Base-by-base conservation (phyloP, 2,113 vertebrate species). In the Gorsachius goisagi region DNA sequence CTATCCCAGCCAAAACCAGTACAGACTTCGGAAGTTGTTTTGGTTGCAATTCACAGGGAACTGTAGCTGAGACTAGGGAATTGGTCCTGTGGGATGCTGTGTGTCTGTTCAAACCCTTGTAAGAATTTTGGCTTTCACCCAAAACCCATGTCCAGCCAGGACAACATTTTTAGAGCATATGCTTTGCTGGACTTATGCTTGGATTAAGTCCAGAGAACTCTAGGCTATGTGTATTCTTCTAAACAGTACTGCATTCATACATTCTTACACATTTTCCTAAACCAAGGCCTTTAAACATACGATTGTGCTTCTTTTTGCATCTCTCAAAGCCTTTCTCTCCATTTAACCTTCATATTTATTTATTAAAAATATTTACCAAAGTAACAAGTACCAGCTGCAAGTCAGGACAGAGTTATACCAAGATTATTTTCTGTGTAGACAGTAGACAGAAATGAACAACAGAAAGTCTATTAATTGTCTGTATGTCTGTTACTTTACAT, bases 11-110 rank as follows among this genome's bases (percentile, higher is more conserved):
- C 59, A 37, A 72, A 79, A 17, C 18, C 20, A 53, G 15, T 21
- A 30, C 27, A 66, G 44, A 9, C 19, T 53, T 72, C 39, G 49
- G 39, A 50, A 53, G 24, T 60, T 12, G 72, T 10, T 16, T 58
- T 64, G 15, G 3, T n/a, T 62, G 37, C 23, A 62, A 13, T 17
- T 23, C 49, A n/a, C 45, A 59, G 15, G 22, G 52, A 76, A 26
- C 22, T 45, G 27, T 28, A 64, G n/a, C n/a, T 35, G 15, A 71
- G 21, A 35, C 21, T 14, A 24, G 12, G 37, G 33, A 59, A n/a
- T 28, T 0, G 0, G 28, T 28, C 50, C 10, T 32, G 17, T 30
- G 45, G 19, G 50, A 30, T 64, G 22, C 6, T 1, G 1, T 24
- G 23, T 63, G 23, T 26, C 45, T 2, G 0, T 41, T 53, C 45